These are phyloP conservation scores for Ahaetulla prasina DNA, from an alignment of 2,113 vertebrate species.

Conservation along the genomic window DNA sequence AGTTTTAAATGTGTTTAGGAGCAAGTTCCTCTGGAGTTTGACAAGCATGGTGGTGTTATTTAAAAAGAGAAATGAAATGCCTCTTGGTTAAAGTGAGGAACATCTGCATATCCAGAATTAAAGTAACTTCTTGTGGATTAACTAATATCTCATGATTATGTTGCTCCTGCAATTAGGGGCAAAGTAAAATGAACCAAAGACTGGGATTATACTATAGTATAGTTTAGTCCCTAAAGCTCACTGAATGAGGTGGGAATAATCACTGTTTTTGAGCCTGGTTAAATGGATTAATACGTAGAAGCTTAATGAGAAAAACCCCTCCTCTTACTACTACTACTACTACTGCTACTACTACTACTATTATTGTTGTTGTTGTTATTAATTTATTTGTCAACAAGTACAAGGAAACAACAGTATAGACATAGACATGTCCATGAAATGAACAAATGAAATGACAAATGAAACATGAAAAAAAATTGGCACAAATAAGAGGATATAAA, in stretches of 20 bases:
- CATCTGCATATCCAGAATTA: background rate
- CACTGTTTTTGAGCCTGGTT: background rate
- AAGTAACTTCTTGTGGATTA: background rate
- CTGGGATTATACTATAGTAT: background rate
- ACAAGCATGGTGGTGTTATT: background rate
- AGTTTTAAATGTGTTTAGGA: background rate
- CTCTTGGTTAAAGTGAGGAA: background rate
- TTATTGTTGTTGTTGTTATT: no score
- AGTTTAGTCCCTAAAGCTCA: background rate
- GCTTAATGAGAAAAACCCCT: background rate
- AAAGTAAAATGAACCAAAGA: background rate
- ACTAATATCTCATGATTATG: background rate
- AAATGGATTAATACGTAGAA: background rate
- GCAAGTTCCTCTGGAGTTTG: background rate
- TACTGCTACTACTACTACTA: no score
- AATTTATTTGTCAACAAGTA: no score
- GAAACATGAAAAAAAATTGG: no score
- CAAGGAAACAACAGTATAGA: no score
- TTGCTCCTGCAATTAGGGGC: background rate
- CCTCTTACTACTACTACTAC: no score
- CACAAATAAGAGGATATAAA: no score
- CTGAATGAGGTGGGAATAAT: background rate
- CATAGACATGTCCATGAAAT: no score
- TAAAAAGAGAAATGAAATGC: background rate
- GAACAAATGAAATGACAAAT: no score